Percentiles rank a stretch among this genome's conserved stretches.
Conservation (phyloP, 2,888 invertebrate species). For the Thyatira batis region DNA sequence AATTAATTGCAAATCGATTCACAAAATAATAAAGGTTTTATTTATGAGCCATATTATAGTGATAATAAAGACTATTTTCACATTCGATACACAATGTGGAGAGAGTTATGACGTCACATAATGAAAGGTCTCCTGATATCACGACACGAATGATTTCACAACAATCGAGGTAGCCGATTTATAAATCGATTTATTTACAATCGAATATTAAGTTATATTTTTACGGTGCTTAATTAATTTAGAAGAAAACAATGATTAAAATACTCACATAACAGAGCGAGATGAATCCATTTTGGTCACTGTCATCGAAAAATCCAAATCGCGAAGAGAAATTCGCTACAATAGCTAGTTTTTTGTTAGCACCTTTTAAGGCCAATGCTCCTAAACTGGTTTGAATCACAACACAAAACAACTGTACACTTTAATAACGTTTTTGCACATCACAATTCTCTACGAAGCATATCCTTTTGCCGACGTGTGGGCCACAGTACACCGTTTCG, state of each 20-base stretch:
- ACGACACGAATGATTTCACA: background rate
- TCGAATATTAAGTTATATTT: no score
- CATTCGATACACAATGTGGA: background rate
- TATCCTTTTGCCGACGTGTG: slow-evolving; percentile 8
- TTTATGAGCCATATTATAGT: background rate
- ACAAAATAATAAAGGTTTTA: no score
- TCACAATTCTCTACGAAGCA: background rate
- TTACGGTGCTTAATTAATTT: no score
- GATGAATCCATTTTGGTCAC: slow-evolving; percentile 20
- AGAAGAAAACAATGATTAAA: background rate
- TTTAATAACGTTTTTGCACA: slow-evolving; percentile 16
- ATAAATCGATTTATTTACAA: background rate
- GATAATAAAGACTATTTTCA: background rate
- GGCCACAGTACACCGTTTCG: slow-evolving; percentile 22
- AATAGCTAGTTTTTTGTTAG: slow-evolving; percentile 19
- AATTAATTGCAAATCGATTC: no score
- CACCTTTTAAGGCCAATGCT: slow-evolving; percentile 34
- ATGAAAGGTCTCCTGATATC: background rate
- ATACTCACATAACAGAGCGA: slow-evolving; percentile 17
- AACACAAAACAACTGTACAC: slow-evolving; percentile 23
- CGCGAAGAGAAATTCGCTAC: slow-evolving; percentile 30
- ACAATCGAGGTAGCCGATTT: background rate
- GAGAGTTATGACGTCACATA: background rate
- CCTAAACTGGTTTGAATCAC: slow-evolving; percentile 24
- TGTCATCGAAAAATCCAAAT: slow-evolving; percentile 25